Conservation (phyloP, 1,140 invertebrate species). For the Alviniconcha marisindica region DNA sequence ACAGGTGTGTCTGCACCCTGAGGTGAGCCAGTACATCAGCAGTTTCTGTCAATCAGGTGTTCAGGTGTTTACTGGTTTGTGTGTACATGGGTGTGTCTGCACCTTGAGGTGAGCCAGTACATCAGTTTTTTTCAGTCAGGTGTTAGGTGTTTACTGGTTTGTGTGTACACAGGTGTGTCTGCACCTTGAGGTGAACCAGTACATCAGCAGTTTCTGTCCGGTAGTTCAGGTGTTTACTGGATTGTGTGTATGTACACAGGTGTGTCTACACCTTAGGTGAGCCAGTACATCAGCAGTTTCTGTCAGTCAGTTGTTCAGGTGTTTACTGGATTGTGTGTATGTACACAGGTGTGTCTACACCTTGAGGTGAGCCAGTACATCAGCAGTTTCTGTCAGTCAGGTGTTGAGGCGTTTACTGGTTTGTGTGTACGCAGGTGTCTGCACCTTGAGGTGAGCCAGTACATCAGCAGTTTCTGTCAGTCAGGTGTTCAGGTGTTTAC, state of each 20-base stretch:
- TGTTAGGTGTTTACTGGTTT: too few relatives aligned
- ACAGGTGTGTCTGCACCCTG: slow-evolving; percentile 68
- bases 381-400: not conserved
- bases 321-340: too few relatives aligned
- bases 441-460: not conserved
- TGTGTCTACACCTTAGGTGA: not conserved
- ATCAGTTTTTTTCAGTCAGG: too few relatives aligned
- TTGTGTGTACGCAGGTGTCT: not conserved
- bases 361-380: not conserved
- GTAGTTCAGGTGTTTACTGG: too few relatives aligned
- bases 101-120: not conserved
- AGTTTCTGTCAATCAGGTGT: slow-evolving; percentile 51
- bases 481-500: too few relatives aligned
- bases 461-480: not conserved
- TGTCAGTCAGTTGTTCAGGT: too few relatives aligned
- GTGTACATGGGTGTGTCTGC: too few relatives aligned
- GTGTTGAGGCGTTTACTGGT: not conserved
- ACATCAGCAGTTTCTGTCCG: not conserved
- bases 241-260: not conserved
- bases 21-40: slow-evolving; percentile 63
- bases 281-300: not conserved
- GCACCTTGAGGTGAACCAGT: not conserved
- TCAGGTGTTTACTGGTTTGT: slow-evolving; percentile 50
- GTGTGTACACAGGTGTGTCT: not conserved
- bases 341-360: not conserved